Evolutionary conservation across 2,888 invertebrate species (phyloP), one percentile per base, ranked within the genome.

Genomic region (Isotomurus palustris): DNA sequence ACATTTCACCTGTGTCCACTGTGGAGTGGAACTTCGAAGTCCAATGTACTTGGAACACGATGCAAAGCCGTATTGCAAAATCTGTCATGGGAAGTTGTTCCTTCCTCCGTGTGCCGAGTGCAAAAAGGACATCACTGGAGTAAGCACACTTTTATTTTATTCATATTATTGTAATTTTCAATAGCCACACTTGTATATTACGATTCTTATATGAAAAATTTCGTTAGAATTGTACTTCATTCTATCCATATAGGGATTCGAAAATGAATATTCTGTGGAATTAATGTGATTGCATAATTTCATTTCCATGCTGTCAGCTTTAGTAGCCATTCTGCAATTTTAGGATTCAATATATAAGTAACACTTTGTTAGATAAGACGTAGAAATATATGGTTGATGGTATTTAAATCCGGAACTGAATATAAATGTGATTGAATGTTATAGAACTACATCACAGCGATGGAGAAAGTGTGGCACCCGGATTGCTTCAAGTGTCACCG

Each of bases 21-120:
- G 70, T 51, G 54, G 54, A 17, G 51, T 55, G 24, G 65, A 65
- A 25, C 36, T 65, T 29, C n/a, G 65, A 55, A 53, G 53, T 21
- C 65, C 65, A 5, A 36, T 52, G 41, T 65, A 53, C 21, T 43
- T 48, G 12, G 67, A 68, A 50, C 60, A 67, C 25, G 60, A 55
- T 59, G 67, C 60, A 8, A 56, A 66, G 29, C 67, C 70, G 2
- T 70, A 70, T 48, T 66, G 61, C 50, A 66, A 66, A 35, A 45
- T 55, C 40, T 67, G 67, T 47, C 67, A 67, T 40, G 61, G 60
- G 28, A 58, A 59, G 49, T 40, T 67, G 14, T 67, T 67, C 45
- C 54, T 64, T 10, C 67, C 65, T 19, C 67, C 65, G 22, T 67
- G 67, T 53, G 49, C 55, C 17, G 59, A 56, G 2, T 67, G 67